Evolutionary conservation across 2,797 vertebrate species (phyloP).

Genomic region (Myotis myotis): DNA sequence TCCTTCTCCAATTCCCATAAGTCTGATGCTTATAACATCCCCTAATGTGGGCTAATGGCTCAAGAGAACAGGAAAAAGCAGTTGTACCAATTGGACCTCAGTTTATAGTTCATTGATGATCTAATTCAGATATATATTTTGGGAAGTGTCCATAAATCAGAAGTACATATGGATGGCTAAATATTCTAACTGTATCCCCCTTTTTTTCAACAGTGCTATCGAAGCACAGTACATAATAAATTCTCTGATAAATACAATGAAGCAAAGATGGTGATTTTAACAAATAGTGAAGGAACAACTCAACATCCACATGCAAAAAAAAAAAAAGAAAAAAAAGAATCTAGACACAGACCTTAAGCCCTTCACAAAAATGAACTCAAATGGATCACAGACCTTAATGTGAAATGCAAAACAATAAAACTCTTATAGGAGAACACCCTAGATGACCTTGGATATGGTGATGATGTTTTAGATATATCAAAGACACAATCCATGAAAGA

Average conservation of each 20-base stretch:
- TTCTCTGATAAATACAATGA: not conserved
- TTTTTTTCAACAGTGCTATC: not conserved
- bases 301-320: not conserved
- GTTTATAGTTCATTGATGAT: not conserved
- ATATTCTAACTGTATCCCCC: not conserved
- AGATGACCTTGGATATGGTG: not conserved
- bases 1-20: not conserved
- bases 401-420: not conserved
- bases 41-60: not conserved
- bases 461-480: not conserved
- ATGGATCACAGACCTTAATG: not conserved
- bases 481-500: not conserved
- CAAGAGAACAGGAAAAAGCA: not conserved
- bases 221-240: not conserved
- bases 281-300: not conserved
- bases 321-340: not conserved
- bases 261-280: not conserved
- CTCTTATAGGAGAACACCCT: not conserved
- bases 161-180: not conserved
- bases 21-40: not conserved
- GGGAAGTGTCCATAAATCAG: not conserved
- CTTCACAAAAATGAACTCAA: not conserved
- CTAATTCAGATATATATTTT: not conserved
- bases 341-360: not conserved
- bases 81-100: not conserved